These are phyloP conservation scores for Orius insidiosus DNA, from an alignment of 1,140 invertebrate species.

Conservation along the genomic window DNA sequence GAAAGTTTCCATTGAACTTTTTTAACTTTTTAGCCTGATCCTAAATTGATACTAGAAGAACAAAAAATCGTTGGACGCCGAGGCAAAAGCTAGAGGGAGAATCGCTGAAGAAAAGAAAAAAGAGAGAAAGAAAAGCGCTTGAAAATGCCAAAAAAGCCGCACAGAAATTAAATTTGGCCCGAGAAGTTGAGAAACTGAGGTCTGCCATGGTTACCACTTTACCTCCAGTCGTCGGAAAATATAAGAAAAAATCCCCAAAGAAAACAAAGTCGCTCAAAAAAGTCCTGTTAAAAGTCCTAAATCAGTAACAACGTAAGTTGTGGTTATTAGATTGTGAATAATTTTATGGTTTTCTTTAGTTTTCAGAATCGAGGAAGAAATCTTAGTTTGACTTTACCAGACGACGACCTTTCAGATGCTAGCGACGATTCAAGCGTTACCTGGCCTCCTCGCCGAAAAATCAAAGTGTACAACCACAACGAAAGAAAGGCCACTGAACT, in stretches of 20 bases:
- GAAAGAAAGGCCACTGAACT: too few relatives aligned
- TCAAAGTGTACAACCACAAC: background rate
- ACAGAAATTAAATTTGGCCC: background rate
- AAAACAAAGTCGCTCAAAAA: too few relatives aligned
- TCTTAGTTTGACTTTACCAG: background rate
- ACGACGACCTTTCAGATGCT: background rate
- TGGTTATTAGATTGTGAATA: too few relatives aligned
- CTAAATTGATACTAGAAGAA: background rate
- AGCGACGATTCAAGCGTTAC: constrained; percentile 10
- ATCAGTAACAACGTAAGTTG: too few relatives aligned
- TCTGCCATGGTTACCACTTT: constrained; percentile 8
- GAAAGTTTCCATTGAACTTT: too few relatives aligned
- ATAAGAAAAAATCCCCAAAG: too few relatives aligned
- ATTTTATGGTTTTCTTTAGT: too few relatives aligned
- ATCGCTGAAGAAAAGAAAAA: constrained; percentile 8
- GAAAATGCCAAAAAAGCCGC: background rate
- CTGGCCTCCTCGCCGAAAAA: constrained; percentile 7
- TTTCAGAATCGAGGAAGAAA: too few relatives aligned
- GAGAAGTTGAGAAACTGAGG: constrained; percentile 9
- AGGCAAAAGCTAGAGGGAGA: constrained; percentile 3
- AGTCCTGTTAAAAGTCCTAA: too few relatives aligned
- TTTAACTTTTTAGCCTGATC: too few relatives aligned
- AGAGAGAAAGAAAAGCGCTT: background rate
- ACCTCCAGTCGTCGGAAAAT: background rate
- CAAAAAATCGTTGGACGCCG: constrained; percentile 1